Base-by-base conservation (phyloP, 2,113 vertebrate species). In the Sinocyclocheilus anophthalmus region DNA sequence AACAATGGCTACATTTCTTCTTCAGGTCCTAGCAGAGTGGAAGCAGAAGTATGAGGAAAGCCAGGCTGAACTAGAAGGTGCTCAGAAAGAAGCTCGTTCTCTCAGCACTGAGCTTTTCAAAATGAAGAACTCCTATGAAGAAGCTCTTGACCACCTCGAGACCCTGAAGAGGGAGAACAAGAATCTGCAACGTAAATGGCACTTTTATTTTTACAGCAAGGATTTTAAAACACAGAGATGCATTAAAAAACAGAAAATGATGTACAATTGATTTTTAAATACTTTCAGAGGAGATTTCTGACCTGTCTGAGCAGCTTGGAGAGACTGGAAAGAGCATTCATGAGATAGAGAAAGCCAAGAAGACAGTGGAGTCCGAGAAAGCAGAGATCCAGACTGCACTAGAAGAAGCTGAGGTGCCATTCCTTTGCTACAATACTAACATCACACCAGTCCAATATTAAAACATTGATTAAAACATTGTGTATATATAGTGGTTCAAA, bases 271-370 rank as follows among this genome's bases (percentile, higher is more conserved):
- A 8, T 72, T 39, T 37, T 39, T 72, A 39, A 39, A 72, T 0
- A 30, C 4, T 0, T 26, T 9, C 10, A 84, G 83, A 84, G 57
- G 57, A 61, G 3, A 61, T 61, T 61, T 61, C 57, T 61, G 57
- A 61, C 22, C 57, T 61, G 3, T 11, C 57, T 61, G 57, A 61
- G 57, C 57, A 61, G 8, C 57, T 61, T 61, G 57, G 57, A n/a
- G 57, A 61, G 57, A 61, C 57, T 61, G 57, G 57, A 61, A 96
- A 96, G 87, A 93, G 92, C 0, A 93, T 96, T 16, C 95, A 96
- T 76, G 95, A 96, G 85, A 37, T 96, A 57, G 96, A 96, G 82
- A 96, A 96, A 88, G 53, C 93, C 53, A 96, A 96, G 91, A 96
- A 96, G 88, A 93, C 94, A 57, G 84, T 93, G 88, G 95, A 96